phyloP scores from a whole-genome alignment of 2,113 vertebrate genomes.

The Halcyon malimbica region DNA sequence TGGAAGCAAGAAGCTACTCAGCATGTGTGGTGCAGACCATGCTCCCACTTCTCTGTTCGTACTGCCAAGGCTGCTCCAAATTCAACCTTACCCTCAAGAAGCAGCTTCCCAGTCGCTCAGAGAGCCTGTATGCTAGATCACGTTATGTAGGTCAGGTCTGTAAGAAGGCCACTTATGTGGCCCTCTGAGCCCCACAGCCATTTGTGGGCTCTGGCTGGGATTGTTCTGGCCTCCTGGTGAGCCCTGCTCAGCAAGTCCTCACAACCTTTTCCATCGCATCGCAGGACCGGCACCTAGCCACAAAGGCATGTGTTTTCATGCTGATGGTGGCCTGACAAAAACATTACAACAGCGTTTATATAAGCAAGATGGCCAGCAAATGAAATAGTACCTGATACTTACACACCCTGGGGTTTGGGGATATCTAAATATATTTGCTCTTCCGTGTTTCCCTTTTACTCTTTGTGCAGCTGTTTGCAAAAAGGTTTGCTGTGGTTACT shows the following conservation, averaged over 20 bases:
- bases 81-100: not conserved
- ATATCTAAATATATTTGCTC: not conserved
- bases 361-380: not conserved
- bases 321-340: not conserved
- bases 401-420: not conserved
- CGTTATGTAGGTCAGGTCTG: not conserved
- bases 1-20: not conserved
- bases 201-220: not conserved
- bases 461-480: not conserved
- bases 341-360: not conserved
- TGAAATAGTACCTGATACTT: not conserved
- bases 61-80: not conserved
- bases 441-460: not conserved
- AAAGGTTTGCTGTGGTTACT: not conserved
- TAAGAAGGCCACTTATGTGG: not conserved
- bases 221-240: not conserved
- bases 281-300: not conserved
- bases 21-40: not conserved
- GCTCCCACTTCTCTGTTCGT: not conserved
- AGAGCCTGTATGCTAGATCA: not conserved
- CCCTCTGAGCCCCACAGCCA: not conserved
- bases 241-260: not conserved
- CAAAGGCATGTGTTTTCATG: not conserved
- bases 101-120: not conserved
- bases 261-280: not conserved